These are phyloP conservation scores for Panzeria rudis DNA, from an alignment of 2,888 invertebrate genomes.

Conservation along the genomic window DNA sequence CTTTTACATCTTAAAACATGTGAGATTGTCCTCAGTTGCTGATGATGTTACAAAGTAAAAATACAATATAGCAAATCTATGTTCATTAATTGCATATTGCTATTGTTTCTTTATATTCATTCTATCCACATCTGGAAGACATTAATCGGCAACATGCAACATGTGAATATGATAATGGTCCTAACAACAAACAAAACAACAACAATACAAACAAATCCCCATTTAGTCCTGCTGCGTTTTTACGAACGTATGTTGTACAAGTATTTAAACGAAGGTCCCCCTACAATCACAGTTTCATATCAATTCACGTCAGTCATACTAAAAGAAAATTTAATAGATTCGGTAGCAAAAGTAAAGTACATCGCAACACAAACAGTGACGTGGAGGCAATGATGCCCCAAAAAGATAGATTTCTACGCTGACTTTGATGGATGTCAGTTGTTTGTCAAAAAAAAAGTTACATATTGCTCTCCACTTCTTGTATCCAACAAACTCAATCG, in stretches of 20 bases:
- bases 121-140: constrained; percentile 72
- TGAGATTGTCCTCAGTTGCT: not conserved
- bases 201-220: constrained; percentile 50
- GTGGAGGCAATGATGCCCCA: constrained; percentile 24
- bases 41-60: constrained; percentile 35
- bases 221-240: constrained; percentile 67
- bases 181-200: constrained; percentile 3
- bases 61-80: constrained; percentile 36
- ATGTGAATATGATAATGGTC: constrained; percentile 55
- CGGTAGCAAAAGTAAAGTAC: not conserved
- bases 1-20: not conserved
- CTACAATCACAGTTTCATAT: constrained; percentile 45
- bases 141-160: constrained; percentile 74
- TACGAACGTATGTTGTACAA: constrained; percentile 72
- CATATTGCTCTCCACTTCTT: constrained; percentile 29
- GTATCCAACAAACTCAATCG: constrained; percentile 23
- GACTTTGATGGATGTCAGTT: constrained; percentile 82
- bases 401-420: constrained; percentile 70
- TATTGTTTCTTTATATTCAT: constrained; percentile 25
- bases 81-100: constrained; percentile 1
- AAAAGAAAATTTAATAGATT: constrained; percentile 35
- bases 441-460: constrained; percentile 79
- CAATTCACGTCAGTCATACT: constrained; percentile 33
- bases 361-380: constrained; percentile 4
- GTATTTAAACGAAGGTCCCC: constrained; percentile 29